phyloP scores from a whole-genome alignment of 2,888 invertebrate genomes.

The Alsophila aescularia region DNA sequence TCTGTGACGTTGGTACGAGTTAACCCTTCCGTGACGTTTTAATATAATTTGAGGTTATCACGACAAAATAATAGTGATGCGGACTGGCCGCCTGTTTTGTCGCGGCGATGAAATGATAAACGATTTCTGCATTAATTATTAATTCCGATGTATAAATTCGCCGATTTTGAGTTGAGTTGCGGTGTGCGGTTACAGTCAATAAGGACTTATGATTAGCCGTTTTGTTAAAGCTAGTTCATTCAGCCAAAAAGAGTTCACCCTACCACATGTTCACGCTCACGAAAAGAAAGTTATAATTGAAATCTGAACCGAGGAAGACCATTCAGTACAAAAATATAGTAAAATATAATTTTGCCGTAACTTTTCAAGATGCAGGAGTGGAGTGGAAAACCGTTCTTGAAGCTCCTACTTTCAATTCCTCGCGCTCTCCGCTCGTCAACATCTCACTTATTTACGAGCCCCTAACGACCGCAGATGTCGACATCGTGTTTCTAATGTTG shows the following conservation, averaged over 20 bases:
- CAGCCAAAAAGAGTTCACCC: background rate
- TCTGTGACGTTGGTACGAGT: background rate
- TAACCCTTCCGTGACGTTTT: slow-evolving; percentile 42
- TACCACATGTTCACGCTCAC: too few relatives aligned
- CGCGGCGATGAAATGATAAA: slow-evolving; percentile 49
- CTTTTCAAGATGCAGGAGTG: too few relatives aligned
- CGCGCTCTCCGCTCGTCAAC: slow-evolving; percentile 68
- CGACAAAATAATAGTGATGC: slow-evolving; percentile 56
- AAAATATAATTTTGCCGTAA: too few relatives aligned
- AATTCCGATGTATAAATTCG: slow-evolving; percentile 36
- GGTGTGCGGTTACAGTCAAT: background rate
- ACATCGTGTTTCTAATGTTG: background rate
- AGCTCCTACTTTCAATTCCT: slow-evolving; percentile 71
- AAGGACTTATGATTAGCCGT: slow-evolving; percentile 12
- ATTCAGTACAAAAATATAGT: too few relatives aligned
- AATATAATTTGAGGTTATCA: slow-evolving; percentile 46
- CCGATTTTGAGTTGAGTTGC: background rate
- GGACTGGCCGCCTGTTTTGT: slow-evolving; percentile 42
- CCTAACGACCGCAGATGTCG: slow-evolving; percentile 64
- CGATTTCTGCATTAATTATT: slow-evolving; percentile 46
- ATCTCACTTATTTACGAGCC: slow-evolving; percentile 80
- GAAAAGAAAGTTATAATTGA: too few relatives aligned
- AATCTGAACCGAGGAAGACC: too few relatives aligned
- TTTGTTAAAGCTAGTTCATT: slow-evolving; percentile 12
- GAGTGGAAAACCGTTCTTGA: too few relatives aligned